A percentile compares a stretch with the other conserved stretches of the same genome.
phyloP scores from a whole-genome alignment of 2,113 vertebrate genomes.

The Falcunculus frontatus region DNA sequence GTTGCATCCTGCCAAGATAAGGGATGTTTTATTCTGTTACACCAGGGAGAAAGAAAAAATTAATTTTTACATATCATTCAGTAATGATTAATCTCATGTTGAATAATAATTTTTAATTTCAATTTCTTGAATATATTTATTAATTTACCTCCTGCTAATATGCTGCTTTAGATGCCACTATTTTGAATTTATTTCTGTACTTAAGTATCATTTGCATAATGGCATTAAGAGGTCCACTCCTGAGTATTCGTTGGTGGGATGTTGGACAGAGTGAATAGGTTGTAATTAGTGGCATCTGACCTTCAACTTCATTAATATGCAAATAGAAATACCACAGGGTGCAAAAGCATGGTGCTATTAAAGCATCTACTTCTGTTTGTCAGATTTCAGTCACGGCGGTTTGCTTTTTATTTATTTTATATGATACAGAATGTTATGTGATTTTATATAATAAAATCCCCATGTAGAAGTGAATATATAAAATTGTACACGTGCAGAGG shows the following conservation, averaged over 20 bases:
- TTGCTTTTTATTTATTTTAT: background rate
- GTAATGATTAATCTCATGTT: conserved; percentile 65
- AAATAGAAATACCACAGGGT: conserved; percentile 85
- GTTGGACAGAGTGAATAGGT: conserved; percentile 85
- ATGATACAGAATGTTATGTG: background rate
- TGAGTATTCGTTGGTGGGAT: conserved; percentile 81
- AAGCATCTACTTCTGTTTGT: background rate
- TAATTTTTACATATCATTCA: conserved; percentile 52
- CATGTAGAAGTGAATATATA: background rate
- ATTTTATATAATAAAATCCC: background rate
- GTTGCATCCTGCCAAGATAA: conserved; percentile 5
- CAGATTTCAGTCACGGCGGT: background rate
- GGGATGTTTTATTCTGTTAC: conserved; percentile 40
- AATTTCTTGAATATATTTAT: conserved; percentile 75
- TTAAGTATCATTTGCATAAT: conserved; percentile 91
- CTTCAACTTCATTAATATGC: conserved; percentile 95
- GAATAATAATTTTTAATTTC: conserved; percentile 74
- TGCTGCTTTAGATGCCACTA: conserved; percentile 69
- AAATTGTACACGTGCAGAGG: background rate
- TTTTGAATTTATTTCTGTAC: conserved; percentile 79
- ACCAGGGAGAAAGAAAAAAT: background rate
- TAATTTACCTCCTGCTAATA: conserved; percentile 78
- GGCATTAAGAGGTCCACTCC: conserved; percentile 86
- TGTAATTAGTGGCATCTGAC: conserved; percentile 97
- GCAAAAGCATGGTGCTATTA: conserved; percentile 49